Evolutionary conservation across 1,140 invertebrate genomes (phyloP).

Genomic region (Microplitis mediator): DNA sequence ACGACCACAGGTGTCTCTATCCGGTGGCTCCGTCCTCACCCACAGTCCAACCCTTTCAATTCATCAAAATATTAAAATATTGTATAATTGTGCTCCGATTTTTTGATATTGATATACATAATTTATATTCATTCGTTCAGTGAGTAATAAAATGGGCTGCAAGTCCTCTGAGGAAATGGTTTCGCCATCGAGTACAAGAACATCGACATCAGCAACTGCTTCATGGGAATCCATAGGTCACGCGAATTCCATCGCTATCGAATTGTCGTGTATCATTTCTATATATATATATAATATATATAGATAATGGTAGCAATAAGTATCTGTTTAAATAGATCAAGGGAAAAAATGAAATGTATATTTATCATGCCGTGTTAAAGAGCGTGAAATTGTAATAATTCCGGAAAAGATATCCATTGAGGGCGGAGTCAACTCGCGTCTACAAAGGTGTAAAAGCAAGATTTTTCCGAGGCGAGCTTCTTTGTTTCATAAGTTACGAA

Average conservation of each 20-base stretch:
- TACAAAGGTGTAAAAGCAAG: conserved; percentile 18
- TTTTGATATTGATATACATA: no score
- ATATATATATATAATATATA: neutral
- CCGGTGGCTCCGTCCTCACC: no score
- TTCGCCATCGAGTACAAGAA: conserved; percentile 11
- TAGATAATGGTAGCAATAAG: neutral
- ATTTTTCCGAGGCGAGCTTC: conserved; percentile 32
- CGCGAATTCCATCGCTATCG: conserved; percentile 30
- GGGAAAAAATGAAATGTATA: neutral
- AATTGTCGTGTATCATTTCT: conserved; percentile 16
- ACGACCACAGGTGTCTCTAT: no score
- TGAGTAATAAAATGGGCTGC: no score
- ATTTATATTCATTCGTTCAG: no score
- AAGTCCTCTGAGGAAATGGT: neutral
- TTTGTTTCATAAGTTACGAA: conserved; percentile 51
- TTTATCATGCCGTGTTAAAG: neutral
- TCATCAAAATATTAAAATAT: no score
- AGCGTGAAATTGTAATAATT: neutral
- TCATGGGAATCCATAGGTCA: conserved; percentile 36
- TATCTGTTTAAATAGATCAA: neutral
- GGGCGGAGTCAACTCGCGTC: conserved; percentile 7
- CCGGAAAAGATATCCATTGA: neutral
- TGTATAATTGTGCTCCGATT: no score
- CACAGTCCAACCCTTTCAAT: no score
- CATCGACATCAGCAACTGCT: neutral